Evolutionary conservation across 2,113 vertebrate species (phyloP).

Genomic region (Leptosomus discolor): DNA sequence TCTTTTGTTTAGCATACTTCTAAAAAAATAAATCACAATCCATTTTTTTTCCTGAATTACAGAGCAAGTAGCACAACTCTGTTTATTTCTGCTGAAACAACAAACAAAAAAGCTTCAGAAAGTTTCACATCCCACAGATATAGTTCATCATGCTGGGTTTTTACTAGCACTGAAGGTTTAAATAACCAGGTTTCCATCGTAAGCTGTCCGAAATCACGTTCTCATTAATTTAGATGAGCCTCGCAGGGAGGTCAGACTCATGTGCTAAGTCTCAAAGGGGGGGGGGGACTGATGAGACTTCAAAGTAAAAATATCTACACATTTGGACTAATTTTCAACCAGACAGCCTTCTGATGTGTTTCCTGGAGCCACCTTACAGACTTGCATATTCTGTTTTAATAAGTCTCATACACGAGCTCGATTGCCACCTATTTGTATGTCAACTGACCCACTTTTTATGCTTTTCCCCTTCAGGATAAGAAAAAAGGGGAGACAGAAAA

Average conservation of each 20-base stretch:
- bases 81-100: background rate
- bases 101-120: background rate
- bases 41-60: background rate
- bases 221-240: background rate
- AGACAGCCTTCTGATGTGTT: background rate
- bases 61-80: background rate
- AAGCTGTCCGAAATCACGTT: background rate
- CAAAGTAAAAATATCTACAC: background rate
- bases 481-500: background rate
- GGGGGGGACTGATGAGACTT: background rate
- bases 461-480: background rate
- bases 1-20: background rate
- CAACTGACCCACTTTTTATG: background rate
- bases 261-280: background rate
- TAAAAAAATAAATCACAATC: background rate
- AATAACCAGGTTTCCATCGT: background rate
- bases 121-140: background rate
- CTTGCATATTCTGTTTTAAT: background rate
- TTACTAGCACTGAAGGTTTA: background rate
- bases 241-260: fast-evolving
- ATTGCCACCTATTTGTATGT: background rate
- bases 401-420: background rate
- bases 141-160: background rate
- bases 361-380: background rate
- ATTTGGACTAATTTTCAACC: background rate